Evolutionary conservation across 2,113 vertebrate genomes (phyloP).

Genomic region (Lamprotornis superbus): DNA sequence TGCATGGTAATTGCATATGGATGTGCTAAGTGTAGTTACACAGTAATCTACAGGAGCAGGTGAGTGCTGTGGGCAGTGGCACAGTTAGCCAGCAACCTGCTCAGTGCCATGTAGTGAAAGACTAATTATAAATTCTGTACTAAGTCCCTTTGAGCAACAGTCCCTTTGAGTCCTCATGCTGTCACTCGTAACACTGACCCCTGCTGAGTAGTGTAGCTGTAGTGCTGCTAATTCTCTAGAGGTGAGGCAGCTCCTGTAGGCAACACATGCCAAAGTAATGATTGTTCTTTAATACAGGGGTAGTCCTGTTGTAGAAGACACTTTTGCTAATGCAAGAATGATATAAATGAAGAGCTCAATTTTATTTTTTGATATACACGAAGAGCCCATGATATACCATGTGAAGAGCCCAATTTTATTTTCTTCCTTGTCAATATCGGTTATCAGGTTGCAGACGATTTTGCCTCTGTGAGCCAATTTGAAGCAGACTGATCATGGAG

Average conservation of each 20-base stretch:
- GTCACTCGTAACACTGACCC: neutral
- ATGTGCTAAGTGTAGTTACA: conserved; percentile 44
- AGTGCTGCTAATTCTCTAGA: neutral
- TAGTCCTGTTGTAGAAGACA: neutral
- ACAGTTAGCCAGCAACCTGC: neutral
- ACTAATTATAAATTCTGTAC: neutral
- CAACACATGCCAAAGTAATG: neutral
- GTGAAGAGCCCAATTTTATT: neutral
- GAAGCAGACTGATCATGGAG: neutral
- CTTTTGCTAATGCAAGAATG: neutral
- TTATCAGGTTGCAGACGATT: neutral
- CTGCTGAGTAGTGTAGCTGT: neutral
- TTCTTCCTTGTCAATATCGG: neutral
- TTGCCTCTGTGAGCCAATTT: neutral
- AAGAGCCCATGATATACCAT: neutral
- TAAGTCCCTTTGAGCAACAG: neutral
- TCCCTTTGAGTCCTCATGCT: neutral
- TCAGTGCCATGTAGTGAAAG: neutral
- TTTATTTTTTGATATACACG: neutral
- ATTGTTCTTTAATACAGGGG: neutral
- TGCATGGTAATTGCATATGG: conserved; percentile 45
- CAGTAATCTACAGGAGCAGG: conserved; percentile 21
- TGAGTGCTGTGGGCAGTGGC: neutral
- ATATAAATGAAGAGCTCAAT: neutral
- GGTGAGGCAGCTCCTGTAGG: neutral